A percentile compares a stretch with the other conserved stretches of the same genome.
Conservation (phyloP, 2,797 vertebrate genomes). For the Nyctibius grandis region DNA sequence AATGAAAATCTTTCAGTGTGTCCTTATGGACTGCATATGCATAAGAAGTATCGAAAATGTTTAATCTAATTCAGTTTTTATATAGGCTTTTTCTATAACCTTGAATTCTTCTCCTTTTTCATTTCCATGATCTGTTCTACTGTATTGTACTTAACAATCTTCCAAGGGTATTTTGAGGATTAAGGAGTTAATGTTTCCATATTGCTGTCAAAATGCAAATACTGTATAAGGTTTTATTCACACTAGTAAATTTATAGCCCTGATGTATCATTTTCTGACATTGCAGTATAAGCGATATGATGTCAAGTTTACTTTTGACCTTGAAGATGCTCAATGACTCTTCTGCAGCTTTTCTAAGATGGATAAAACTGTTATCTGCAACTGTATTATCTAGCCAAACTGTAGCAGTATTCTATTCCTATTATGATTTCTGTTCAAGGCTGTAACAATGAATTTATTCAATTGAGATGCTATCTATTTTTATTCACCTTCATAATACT, state of each 20-base stretch:
- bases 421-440: slow-evolving; percentile 3
- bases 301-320: slow-evolving; percentile 30
- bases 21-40: neutral
- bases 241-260: slow-evolving; percentile 1
- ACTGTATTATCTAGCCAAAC: neutral
- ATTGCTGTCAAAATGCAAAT: slow-evolving; percentile 18
- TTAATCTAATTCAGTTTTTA: neutral
- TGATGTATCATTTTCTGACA: slow-evolving; percentile 10
- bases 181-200: slow-evolving; percentile 1
- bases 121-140: neutral
- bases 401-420: slow-evolving; percentile 14
- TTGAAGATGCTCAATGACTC: neutral
- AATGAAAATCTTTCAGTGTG: neutral
- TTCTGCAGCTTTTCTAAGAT: slow-evolving; percentile 26
- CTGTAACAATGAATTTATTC: slow-evolving; percentile 5
- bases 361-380: slow-evolving; percentile 23
- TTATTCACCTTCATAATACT: slow-evolving; percentile 6
- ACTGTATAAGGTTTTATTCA: neutral
- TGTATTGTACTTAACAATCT: neutral
- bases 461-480: neutral
- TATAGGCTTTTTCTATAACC: neutral
- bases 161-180: neutral
- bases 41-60: neutral
- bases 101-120: neutral
- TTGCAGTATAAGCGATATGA: neutral